Conservation (phyloP, 2,888 invertebrate genomes). For the Caenorhabditis panamensis region DNA sequence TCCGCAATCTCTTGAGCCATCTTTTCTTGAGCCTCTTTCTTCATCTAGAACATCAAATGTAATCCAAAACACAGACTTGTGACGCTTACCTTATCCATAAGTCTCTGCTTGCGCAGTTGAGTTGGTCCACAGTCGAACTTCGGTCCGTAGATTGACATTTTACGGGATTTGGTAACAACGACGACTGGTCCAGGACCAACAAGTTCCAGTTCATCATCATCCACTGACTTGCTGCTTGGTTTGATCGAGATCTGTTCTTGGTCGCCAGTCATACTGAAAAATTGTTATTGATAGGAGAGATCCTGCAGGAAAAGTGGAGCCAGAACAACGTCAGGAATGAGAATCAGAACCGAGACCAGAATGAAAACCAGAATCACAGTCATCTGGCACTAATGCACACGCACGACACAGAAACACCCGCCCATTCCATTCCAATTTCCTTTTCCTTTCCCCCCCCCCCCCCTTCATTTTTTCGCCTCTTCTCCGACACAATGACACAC, state of each 20-base stretch:
- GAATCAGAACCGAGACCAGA: neutral
- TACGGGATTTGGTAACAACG: slow-evolving; percentile 23
- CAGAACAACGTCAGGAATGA: slow-evolving; percentile 10
- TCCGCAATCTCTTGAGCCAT: slow-evolving; percentile 23
- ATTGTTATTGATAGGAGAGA: no score
- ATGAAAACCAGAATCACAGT: slow-evolving; percentile 16
- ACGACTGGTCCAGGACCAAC: slow-evolving; percentile 29
- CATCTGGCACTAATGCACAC: neutral
- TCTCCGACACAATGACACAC: slow-evolving; percentile 24
- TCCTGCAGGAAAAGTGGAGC: no score
- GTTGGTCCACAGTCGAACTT: slow-evolving; percentile 38
- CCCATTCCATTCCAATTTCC: slow-evolving; percentile 21
- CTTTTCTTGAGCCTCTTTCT: slow-evolving; percentile 20
- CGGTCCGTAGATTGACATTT: slow-evolving; percentile 53
- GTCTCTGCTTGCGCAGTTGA: slow-evolving; percentile 39
- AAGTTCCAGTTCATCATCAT: slow-evolving; percentile 28
- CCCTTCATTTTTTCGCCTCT: neutral
- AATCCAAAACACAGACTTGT: neutral
- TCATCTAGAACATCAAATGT: slow-evolving; percentile 22
- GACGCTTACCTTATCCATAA: slow-evolving; percentile 24
- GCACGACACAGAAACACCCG: slow-evolving; percentile 26
- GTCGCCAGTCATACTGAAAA: slow-evolving; percentile 15
- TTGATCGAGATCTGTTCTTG: slow-evolving; percentile 1
- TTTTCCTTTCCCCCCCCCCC: neutral
- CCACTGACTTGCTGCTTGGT: neutral